Percentiles rank a stretch among this genome's conserved stretches.
phyloP scores from a whole-genome alignment of 2,113 vertebrate genomes.

The Lepisosteus osseus region DNA sequence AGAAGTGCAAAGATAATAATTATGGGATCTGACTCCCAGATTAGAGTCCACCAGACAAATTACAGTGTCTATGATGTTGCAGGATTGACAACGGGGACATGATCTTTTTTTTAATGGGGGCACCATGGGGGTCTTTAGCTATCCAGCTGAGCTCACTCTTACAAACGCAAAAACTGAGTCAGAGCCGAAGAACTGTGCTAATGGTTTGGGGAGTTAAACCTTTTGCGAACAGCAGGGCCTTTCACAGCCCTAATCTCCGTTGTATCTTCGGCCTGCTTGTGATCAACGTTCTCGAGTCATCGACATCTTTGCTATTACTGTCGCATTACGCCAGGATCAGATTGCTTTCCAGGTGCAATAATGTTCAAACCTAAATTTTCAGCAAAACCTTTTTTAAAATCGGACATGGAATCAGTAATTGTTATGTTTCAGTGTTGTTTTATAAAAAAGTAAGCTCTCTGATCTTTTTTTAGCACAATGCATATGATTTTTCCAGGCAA shows the following conservation, averaged over 20 bases:
- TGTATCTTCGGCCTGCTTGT: conserved; percentile 35
- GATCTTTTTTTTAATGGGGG: conserved; percentile 79
- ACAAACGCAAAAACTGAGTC: conserved; percentile 70
- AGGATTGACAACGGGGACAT: conserved; percentile 69
- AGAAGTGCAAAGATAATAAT: conserved; percentile 6
- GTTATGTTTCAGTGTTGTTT: too few relatives aligned
- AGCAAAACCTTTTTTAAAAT: neutral
- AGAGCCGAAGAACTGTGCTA: conserved; percentile 67
- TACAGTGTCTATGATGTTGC: conserved; percentile 67
- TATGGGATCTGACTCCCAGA: conserved; percentile 38
- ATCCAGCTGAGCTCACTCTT: conserved; percentile 81
- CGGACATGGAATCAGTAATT: too few relatives aligned
- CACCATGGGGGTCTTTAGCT: conserved; percentile 68
- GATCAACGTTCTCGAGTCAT: conserved; percentile 34
- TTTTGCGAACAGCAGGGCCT: conserved; percentile 48
- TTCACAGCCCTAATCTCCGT: conserved; percentile 44
- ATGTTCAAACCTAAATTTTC: conserved; percentile 34
- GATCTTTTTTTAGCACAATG: too few relatives aligned
- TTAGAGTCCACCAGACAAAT: conserved; percentile 73
- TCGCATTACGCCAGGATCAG: conserved; percentile 33
- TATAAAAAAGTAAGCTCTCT: too few relatives aligned
- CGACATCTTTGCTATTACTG: conserved; percentile 24
- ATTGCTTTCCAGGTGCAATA: conserved; percentile 30
- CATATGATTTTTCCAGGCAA: too few relatives aligned
- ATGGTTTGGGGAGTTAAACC: conserved; percentile 60